Percentiles rank a stretch among this genome's conserved stretches.
Conservation (phyloP, 2,113 vertebrate species). For the Mellivora capensis region DNA sequence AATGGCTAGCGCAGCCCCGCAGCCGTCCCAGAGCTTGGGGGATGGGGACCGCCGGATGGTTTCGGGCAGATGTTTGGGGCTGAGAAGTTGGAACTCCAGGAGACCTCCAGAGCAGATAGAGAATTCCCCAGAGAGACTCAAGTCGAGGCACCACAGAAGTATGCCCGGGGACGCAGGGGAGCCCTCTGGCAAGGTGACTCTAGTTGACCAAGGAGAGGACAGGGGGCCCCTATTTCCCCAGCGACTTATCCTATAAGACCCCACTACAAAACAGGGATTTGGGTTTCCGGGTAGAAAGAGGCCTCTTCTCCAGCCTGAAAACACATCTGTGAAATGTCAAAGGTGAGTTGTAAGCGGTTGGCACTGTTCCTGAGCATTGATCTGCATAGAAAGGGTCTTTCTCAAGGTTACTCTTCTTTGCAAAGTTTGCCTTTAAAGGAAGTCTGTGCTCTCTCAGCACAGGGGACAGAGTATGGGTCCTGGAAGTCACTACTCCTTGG, state of each 20-base stretch:
- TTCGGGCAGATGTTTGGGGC: not conserved
- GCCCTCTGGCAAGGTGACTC: not conserved
- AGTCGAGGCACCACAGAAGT: not conserved
- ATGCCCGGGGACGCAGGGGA: not conserved
- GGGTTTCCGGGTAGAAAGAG: not conserved
- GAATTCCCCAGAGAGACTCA: not conserved
- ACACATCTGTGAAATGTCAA: not conserved
- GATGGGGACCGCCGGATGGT: constrained; percentile 53
- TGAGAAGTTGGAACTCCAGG: not conserved
- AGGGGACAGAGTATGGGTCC: not conserved
- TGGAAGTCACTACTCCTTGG: no score
- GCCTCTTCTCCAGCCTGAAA: not conserved
- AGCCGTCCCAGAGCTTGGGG: not conserved
- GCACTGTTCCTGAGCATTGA: not conserved
- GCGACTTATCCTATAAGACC: not conserved
- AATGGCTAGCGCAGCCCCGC: constrained; percentile 43
- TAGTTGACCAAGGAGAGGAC: not conserved
- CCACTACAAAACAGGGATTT: not conserved
- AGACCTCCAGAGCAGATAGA: not conserved
- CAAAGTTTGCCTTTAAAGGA: constrained; percentile 5
- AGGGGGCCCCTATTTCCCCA: not conserved
- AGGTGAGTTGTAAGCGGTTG: not conserved
- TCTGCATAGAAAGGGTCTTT: not conserved
- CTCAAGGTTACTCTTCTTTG: constrained; percentile 52
- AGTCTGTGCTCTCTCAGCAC: not conserved